Conservation (phyloP, 2,888 invertebrate species). For the Xylophagus ater region DNA sequence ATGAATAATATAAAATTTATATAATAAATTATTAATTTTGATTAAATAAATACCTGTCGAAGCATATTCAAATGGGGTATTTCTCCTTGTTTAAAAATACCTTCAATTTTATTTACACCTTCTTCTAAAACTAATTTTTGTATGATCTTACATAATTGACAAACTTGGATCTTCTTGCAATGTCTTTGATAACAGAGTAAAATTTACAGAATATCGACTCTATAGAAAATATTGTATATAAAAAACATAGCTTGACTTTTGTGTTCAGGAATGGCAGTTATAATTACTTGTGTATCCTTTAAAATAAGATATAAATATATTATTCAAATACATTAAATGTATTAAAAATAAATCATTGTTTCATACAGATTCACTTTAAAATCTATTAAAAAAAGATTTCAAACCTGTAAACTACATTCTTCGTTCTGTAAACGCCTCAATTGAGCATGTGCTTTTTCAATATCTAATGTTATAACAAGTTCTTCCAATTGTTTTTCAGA, state of each 20-base stretch:
- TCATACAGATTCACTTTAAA: too few relatives aligned
- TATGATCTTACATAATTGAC: conserved; percentile 82
- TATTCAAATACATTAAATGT: too few relatives aligned
- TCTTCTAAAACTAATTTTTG: conserved; percentile 71
- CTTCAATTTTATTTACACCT: conserved; percentile 66
- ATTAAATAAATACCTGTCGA: conserved; percentile 52
- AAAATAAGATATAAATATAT: neutral
- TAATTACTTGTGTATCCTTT: conserved; percentile 49
- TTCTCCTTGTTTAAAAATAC: conserved; percentile 69
- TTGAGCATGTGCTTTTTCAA: conserved; percentile 82
- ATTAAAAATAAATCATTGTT: neutral
- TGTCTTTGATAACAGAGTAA: conserved; percentile 79
- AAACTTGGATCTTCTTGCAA: conserved; percentile 91
- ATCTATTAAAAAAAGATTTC: neutral
- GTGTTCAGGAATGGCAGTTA: conserved; percentile 90
- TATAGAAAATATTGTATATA: too few relatives aligned
- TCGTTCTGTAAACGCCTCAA: conserved; percentile 79
- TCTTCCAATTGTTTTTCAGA: conserved; percentile 86
- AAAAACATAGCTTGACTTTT: conserved; percentile 84
- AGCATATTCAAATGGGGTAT: conserved; percentile 80
- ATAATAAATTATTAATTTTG: neutral
- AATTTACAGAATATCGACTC: conserved; percentile 76
- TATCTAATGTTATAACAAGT: conserved; percentile 72
- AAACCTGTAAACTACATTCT: conserved; percentile 64
- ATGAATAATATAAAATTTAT: conserved; percentile 24